These are phyloP conservation scores for Plusia festucae DNA, from an alignment of 2,888 invertebrate species.

Conservation along the genomic window DNA sequence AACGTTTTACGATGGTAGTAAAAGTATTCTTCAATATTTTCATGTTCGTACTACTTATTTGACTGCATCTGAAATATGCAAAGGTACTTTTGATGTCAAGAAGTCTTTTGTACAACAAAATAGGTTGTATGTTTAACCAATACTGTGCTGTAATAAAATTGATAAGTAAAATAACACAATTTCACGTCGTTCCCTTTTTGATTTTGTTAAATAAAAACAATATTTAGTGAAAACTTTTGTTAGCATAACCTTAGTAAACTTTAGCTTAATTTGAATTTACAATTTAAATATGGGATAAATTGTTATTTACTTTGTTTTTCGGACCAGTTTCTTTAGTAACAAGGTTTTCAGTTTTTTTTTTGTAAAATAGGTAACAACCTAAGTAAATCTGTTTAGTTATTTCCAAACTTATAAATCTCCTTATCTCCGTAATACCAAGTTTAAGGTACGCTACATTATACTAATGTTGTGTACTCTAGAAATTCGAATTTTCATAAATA, in stretches of 20 bases:
- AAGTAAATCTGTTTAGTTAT: slow-evolving; percentile 27
- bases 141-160: too few species aligned
- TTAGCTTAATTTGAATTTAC: too few species aligned
- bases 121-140: too few species aligned
- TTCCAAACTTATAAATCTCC: slow-evolving; percentile 6
- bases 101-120: too few species aligned
- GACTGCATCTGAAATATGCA: too few species aligned
- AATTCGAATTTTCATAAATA: slow-evolving; percentile 4
- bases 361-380: slow-evolving; percentile 11
- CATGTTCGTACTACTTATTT: neutral
- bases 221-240: too few species aligned
- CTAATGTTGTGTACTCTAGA: slow-evolving; percentile 1
- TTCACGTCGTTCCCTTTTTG: too few species aligned
- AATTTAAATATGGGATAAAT: neutral
- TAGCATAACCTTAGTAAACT: too few species aligned
- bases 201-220: too few species aligned
- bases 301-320: neutral
- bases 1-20: neutral
- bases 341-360: slow-evolving; percentile 6
- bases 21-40: neutral
- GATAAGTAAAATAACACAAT: too few species aligned
- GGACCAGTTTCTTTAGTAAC: neutral
- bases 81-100: too few species aligned
- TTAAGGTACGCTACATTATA: slow-evolving; percentile 2
- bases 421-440: slow-evolving; percentile 8